Base-by-base conservation (phyloP, 2,797 vertebrate genomes). In the Vultur gryphus region DNA sequence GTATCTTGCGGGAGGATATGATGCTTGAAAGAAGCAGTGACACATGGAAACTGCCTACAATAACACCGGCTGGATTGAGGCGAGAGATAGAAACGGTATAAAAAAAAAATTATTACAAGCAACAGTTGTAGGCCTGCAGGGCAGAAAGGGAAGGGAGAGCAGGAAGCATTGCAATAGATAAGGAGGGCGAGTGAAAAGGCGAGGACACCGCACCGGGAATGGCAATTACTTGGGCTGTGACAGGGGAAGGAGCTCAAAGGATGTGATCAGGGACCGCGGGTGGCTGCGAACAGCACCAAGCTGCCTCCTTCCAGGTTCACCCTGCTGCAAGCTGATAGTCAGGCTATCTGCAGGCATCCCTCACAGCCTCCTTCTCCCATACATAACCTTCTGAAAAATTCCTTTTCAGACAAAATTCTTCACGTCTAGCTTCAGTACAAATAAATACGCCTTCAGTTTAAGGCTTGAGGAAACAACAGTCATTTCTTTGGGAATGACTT, bases 21-120 rank as follows among this genome's bases (percentile, higher is more conserved):
- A 80, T 71, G 62, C 91, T 87, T 96, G 95, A 95, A 95, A 94
- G 84, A 91, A 87, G 80, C 79, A 65, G 69, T 76, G 84, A 95
- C 84, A 91, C 69, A 31, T 84, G 87, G 80, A 94, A 90, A 93
- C 48, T 67, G 89, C 75, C 71, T 66, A 84, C 96, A 96, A 81
- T 92, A 90, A 76, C 67, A 92, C 21, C 2, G 17, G 58, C 80
- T 73, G 90, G 87, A 89, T 28, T 48, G 91, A 95, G 82, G 87
- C 3, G 9, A 93, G 61, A 90, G 84, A 90, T 33, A 82, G 84
- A 86, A 97, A 91, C 0, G 2, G 59, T 69, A 84, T 80, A 13
- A 71, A 72, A 82, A 69, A 87, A 39, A 54, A 84, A 70, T n/a
- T 67, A 86, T 92, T 94, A 58, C 26, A 86, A 93, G 66, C 69